Base-by-base conservation (phyloP, 2,113 vertebrate species). In the Tragelaphus buxtoni region DNA sequence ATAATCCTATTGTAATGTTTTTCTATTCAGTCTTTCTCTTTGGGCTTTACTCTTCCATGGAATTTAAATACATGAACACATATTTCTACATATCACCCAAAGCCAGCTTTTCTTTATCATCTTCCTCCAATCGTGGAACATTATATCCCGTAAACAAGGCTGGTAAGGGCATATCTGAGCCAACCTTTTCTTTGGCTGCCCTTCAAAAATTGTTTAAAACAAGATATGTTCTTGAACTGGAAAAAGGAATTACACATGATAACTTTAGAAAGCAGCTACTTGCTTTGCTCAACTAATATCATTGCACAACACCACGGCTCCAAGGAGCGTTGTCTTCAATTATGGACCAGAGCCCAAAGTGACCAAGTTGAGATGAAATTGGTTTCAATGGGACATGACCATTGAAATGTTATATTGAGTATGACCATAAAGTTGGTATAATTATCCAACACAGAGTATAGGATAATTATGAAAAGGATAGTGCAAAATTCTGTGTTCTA, bases 141-240 rank as follows among this genome's bases (percentile, higher is more conserved):
- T 90, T 86, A 63, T 86, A 94, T 86, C 89, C 91, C 86, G 63
- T 91, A 93, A 97, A 96, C 95, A 97, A 90, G 76, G 42, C 81
- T 77, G 45, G 76, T 58, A 45, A 96, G 60, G 94, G 84, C 96
- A 95, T 83, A 97, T 95, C 90, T 0, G 69, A 97, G 95, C 91
- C 95, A 97, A 97, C 35, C 94, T 96, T 96, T 97, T 90, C 94
- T 94, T 97, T 97, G 98, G 98, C 97, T 96, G 94, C 88, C 77
- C 96, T 97, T 97, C 97, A 98, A 96, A 94, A 45, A 49, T 86
- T 96, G 96, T 98, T 97, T 96, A 95, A 97, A 96, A 96, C 93
- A 94, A 97, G 96, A 95, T 94, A 97, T 74, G 89, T 90, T 80
- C 91, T 93, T 88, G 53, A 94, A 94, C 89, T 94, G 93, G 95